phyloP scores from a whole-genome alignment of 35 echinoderm and acorn worm genomes.

The Amphiura filiformis region DNA sequence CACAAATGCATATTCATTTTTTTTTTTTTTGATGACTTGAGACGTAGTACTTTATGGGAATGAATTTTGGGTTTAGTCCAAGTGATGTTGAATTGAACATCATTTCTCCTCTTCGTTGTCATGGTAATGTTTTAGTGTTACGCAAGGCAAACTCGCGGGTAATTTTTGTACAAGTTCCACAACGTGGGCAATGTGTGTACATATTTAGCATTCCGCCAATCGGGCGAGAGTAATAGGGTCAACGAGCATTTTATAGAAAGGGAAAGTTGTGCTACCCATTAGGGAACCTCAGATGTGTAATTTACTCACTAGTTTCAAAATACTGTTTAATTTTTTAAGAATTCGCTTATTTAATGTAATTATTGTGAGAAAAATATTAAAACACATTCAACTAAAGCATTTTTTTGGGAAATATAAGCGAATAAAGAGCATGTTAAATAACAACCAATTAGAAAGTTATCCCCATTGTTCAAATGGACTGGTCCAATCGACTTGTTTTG shows the following conservation, averaged over 20 bases:
- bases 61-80: too few relatives aligned
- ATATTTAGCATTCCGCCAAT: conserved; percentile 6
- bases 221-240: neutral
- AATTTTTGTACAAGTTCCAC: too few relatives aligned
- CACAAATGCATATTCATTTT: too few relatives aligned
- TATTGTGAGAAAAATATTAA: neutral
- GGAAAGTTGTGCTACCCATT: neutral
- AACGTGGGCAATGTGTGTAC: too few relatives aligned
- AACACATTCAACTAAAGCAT: neutral
- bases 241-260: neutral
- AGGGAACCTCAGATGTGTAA: neutral
- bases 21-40: too few relatives aligned
- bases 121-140: too few relatives aligned
- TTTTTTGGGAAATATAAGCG: neutral
- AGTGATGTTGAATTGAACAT: too few relatives aligned
- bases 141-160: too few relatives aligned
- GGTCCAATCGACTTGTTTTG: neutral
- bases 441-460: neutral
- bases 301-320: neutral
- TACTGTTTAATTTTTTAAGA: neutral
- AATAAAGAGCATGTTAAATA: neutral
- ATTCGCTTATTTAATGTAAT: neutral
- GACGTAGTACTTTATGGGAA: too few relatives aligned
- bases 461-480: neutral
- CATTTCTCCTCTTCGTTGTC: too few relatives aligned